phyloP scores from a whole-genome alignment of 2,113 vertebrate genomes.

The Corythornis cristatus region DNA sequence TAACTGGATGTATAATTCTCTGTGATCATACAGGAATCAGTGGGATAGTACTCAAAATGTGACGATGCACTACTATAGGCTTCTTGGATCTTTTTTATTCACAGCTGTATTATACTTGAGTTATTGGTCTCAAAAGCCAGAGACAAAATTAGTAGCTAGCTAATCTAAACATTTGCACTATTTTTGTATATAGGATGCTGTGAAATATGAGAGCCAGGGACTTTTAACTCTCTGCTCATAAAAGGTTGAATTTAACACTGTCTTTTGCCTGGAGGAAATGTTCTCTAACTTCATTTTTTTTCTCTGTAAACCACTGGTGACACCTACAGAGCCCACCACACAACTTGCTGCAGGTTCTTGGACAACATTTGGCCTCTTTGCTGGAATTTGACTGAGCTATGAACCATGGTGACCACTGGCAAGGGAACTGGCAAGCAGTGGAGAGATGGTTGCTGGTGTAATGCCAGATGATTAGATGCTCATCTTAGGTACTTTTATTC shows the following conservation, averaged over 20 bases:
- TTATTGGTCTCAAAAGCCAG: neutral
- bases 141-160: neutral
- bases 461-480: neutral
- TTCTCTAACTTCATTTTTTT: neutral
- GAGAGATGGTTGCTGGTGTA: neutral
- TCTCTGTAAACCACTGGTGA: neutral
- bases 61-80: neutral
- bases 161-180: neutral
- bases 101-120: neutral
- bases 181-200: neutral
- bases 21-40: neutral
- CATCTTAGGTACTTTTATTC: neutral
- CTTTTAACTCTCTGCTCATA: neutral
- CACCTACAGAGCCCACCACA: neutral
- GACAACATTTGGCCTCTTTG: neutral
- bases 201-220: neutral
- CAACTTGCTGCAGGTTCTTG: neutral
- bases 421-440: neutral
- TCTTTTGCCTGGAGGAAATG: rapidly evolving
- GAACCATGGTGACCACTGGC: neutral
- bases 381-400: neutral
- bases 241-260: neutral
- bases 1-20: neutral
- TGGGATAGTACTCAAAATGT: neutral
- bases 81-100: neutral